Evolutionary conservation across 2,797 vertebrate species (phyloP).

Genomic region (Rhincodon typus): DNA sequence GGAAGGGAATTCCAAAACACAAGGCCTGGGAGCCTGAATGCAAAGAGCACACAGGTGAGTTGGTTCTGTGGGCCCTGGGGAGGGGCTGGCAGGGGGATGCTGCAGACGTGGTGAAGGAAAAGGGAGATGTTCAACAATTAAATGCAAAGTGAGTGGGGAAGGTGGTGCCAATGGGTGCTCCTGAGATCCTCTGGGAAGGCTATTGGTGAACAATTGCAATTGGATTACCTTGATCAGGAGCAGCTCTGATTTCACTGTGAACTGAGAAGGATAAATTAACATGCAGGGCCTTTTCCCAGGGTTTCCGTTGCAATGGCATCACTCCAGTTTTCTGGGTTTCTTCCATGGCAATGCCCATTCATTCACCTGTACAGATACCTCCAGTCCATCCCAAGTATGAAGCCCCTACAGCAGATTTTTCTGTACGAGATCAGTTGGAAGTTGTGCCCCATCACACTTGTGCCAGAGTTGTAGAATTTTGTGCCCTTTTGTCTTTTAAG

Average conservation of each 20-base stretch:
- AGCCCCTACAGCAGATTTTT: background rate
- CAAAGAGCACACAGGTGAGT: no score
- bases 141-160: background rate
- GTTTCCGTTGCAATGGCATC: background rate
- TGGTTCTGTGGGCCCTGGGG: no score
- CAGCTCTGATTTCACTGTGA: background rate
- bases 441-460: background rate
- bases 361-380: background rate
- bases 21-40: background rate
- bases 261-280: background rate
- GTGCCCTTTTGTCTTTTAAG: background rate
- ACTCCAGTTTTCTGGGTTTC: background rate
- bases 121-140: background rate
- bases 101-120: background rate
- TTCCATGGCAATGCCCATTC: background rate
- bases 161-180: background rate
- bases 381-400: background rate
- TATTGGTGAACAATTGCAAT: background rate
- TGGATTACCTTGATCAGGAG: background rate
- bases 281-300: background rate
- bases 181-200: background rate
- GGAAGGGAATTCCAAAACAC: background rate
- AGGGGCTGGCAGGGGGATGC: background rate
- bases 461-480: background rate
- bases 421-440: background rate